phyloP scores from a whole-genome alignment of 2,888 invertebrate species.

The Microctonus aethiopoides region DNA sequence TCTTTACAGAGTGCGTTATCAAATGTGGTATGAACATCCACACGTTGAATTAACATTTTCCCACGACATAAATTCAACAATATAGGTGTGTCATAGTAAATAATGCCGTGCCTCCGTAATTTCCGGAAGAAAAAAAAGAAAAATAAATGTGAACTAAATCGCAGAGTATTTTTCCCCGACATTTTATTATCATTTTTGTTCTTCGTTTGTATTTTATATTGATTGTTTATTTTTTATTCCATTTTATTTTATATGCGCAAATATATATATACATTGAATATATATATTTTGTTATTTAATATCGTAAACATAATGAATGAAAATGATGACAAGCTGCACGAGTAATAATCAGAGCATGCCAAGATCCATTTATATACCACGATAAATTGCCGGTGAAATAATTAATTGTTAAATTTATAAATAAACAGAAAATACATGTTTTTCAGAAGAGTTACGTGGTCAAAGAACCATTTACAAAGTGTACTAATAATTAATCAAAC shows the following conservation, averaged over 20 bases:
- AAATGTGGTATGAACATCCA: constrained; percentile 10
- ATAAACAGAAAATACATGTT: not conserved
- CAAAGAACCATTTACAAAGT: not conserved
- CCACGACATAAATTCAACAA: constrained; percentile 24
- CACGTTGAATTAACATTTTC: constrained; percentile 17
- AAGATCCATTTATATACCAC: not conserved
- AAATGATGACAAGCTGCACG: not conserved
- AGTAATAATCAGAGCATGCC: too few relatives aligned
- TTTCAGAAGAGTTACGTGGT: not conserved
- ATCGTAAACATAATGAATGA: not conserved
- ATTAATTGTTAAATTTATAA: not conserved
- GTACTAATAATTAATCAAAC: not conserved
- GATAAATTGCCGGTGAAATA: not conserved
- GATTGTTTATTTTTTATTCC: too few relatives aligned
- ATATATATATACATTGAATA: too few relatives aligned
- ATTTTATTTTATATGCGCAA: not conserved
- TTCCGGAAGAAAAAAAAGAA: constrained; percentile 35
- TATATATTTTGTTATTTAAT: too few relatives aligned
- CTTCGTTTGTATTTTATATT: too few relatives aligned
- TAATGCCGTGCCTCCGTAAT: constrained; percentile 41
- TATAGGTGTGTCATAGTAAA: constrained; percentile 16
- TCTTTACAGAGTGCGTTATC: not conserved
- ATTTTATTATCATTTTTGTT: not conserved
- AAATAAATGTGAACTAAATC: not conserved
- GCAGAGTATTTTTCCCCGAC: not conserved